Base-by-base conservation (phyloP, 2,797 vertebrate species). In the Neomorphus geoffroyi region DNA sequence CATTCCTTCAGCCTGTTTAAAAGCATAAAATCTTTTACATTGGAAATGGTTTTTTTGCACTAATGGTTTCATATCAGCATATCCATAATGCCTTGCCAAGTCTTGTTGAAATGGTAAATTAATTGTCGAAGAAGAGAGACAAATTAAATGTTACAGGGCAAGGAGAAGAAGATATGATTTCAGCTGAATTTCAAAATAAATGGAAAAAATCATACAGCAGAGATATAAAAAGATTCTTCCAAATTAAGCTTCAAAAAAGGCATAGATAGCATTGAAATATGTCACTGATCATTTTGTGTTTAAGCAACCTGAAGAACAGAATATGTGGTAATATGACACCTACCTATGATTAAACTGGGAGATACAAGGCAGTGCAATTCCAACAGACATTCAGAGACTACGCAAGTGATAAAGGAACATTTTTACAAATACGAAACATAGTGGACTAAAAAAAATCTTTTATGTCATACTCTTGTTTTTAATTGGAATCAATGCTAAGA, bases 161-260 rank as follows among this genome's bases (percentile, higher is more conserved):
- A 75, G 46, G 81, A 79, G 74, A 54, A 79, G 67, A 54, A 30
- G 39, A 46, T 54, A 56, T 1, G 3, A 66, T 80, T 93, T 91
- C 72, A 83, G 65, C 45, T 86, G 57, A 74, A 92, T 90, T 93
- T 91, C 37, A 86, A 43, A 93, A 82, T 86, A 88, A 94, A 60
- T 88, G 62, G 70, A 77, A 58, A 92, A 90, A 45, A 9, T 81
- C 62, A 11, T 64, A 60, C 64, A 86, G 51, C 60, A 81, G 37
- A 66, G 43, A 89, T 79, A 88, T 77, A 64, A 93, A 95, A 94
- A 93, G 66, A 81, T 78, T 84, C 62, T 86, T 94, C 62, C 82
- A 86, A 60, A 77, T 92, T 88, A 93, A 86, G 64, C 73, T 79
- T 94, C 41, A 50, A 17, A 46, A 90, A 89, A 90, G 32, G 53